Evolutionary conservation across 2,113 vertebrate genomes (phyloP), one percentile per base, ranked within the genome.

Genomic region (Dicrurus megarhynchus): DNA sequence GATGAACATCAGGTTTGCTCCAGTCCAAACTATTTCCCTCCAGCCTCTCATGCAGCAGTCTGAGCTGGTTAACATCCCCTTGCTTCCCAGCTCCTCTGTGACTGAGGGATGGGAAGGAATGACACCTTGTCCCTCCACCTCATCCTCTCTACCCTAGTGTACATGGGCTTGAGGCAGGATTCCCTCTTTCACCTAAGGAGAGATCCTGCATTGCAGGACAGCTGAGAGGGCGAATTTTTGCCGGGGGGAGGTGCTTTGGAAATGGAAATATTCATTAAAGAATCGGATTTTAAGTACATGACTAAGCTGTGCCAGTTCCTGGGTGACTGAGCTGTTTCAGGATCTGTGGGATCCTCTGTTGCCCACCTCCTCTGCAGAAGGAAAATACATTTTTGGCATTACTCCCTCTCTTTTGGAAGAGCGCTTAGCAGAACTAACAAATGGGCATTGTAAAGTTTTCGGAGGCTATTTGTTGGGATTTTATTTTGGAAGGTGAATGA

Each of bases 1-100:
- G 22, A 44, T 7, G 28, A 69, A 26, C 1, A 3, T 9, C 33
- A n/a, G 0, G 0, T 84, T 78, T 78, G n/a, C 42, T 84, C 19
- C 61, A n/a, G 47, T n/a, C 21, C 63, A 52, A 37, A 65, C 17
- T 11, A 4, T 70, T 80, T 84, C 68, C 50, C 26, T 42, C 12
- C 84, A 41, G 37, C 22, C 67, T 39, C 35, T 44, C 24, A 0
- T 12, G 61, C 64, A 82, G 52, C 2, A 2, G 20, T 11, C 33
- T 0, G 4, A 71, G 85, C 76, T 87, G 65, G 42, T 55, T 55
- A 39, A 55, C 30, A n/a, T 9, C 24, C 13, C 16, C 23, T 5
- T 11, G 7, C 15, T 33, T 33, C 64, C 68, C 7, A 53, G 28
- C 50, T 87, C 42, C 77, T 84, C 55, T 13, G 0, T 9, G 52